Conservation (phyloP, 2,797 vertebrate genomes). For the Coregonus suidteri region DNA sequence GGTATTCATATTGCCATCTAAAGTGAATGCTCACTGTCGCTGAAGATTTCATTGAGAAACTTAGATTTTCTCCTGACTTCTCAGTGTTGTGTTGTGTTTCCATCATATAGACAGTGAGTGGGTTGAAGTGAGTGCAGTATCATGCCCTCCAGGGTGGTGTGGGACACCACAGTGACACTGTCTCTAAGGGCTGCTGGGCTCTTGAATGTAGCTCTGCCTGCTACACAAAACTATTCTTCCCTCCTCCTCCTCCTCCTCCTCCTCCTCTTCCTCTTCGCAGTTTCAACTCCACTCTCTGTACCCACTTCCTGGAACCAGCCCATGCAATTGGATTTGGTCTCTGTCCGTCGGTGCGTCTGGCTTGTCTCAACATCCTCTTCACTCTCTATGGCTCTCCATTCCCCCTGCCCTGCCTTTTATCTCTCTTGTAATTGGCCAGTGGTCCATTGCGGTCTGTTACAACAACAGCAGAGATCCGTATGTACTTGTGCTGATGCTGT, state of each 20-base stretch:
- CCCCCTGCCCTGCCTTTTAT: neutral
- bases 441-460: conserved; percentile 48
- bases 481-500: conserved; percentile 13
- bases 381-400: neutral
- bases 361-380: conserved; percentile 57
- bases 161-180: conserved; percentile 45
- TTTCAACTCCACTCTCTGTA: conserved; percentile 38
- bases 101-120: conserved; percentile 50
- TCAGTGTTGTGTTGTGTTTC: conserved; percentile 23
- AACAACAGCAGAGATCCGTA: conserved; percentile 23
- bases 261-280: neutral
- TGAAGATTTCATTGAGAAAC: neutral
- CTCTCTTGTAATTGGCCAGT: conserved; percentile 59
- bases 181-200: neutral
- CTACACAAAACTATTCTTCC: conserved; percentile 11
- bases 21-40: neutral
- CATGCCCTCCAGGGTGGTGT: conserved; percentile 26
- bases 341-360: conserved; percentile 66
- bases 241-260: conserved; percentile 6
- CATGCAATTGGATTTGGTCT: conserved; percentile 71
- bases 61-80: conserved; percentile 29
- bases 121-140: conserved; percentile 24
- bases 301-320: conserved; percentile 68
- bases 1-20: neutral
- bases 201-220: neutral